Percentiles rank a stretch among this genome's conserved stretches.
These are phyloP conservation scores for Corvus moneduloides DNA, from an alignment of 2,113 vertebrate species.

Conservation along the genomic window DNA sequence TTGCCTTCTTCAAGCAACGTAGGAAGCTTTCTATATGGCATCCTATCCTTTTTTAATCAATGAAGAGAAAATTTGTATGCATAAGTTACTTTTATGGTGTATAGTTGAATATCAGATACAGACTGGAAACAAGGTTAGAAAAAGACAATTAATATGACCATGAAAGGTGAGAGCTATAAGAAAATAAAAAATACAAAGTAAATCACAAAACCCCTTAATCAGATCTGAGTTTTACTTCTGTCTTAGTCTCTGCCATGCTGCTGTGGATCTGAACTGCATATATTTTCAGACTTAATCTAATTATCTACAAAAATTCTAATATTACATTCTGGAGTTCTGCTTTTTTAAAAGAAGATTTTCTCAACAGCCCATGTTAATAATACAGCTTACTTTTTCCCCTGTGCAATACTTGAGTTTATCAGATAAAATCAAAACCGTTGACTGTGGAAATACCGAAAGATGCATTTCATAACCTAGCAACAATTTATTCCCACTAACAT, in stretches of 20 bases:
- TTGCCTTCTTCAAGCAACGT: background rate
- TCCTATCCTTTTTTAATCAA: background rate
- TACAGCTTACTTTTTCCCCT: background rate
- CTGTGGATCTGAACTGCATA: background rate
- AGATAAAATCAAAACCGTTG: background rate
- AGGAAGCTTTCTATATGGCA: background rate
- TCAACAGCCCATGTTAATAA: background rate
- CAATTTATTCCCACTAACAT: constrained; percentile 32
- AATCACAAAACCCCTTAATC: background rate
- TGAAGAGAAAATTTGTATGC: background rate
- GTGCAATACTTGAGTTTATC: constrained; percentile 6
- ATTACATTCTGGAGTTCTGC: background rate
- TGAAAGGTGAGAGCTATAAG: background rate
- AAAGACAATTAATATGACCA: background rate
- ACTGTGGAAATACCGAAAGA: constrained; percentile 11
- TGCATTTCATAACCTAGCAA: constrained; percentile 46
- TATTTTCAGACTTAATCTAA: background rate
- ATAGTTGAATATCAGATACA: background rate
- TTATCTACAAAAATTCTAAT: background rate
- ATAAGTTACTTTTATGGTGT: background rate
- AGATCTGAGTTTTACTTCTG: background rate
- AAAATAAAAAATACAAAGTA: background rate
- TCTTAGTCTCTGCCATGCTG: background rate
- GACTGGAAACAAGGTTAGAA: background rate
- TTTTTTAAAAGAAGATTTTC: background rate